Base-by-base conservation (phyloP, 2,113 vertebrate genomes). In the Aptenodytes patagonicus region DNA sequence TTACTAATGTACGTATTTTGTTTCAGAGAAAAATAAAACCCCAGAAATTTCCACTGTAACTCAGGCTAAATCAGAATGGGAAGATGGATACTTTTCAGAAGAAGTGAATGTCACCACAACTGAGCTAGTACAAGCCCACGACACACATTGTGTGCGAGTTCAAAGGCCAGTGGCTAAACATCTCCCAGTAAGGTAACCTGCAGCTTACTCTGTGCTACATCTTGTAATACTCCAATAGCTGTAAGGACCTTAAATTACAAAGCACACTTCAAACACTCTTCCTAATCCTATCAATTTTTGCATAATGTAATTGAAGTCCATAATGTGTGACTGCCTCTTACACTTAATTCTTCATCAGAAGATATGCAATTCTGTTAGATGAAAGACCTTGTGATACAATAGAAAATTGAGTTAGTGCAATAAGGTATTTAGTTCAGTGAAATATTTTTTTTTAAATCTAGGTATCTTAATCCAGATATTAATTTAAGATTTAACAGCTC, bases 11-110 rank as follows among this genome's bases (percentile, higher is more conserved):
- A 8, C 7, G 2, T 82, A 1, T 89, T 93, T 96, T 90, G 17
- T 98, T 97, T 95, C 96, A 97, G 97, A 66, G 79, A 94, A 94
- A 64, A 90, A 79, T 26, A 96, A 90, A 51, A 5, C 5, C 6
- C 4, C 60, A 51, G 69, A 68, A 86, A 64, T 78, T 54, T 49
- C 34, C 29, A 17, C 42, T 31, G 7, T 46, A 80, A 76, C 28
- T 71, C 83, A 55, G n/a, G 24, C 81, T 89, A 96, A 94, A 84
- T 57, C 83, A 75, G 89, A 95, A 72, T 46, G 86, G 77, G 77
- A 89, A 76, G 83, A 72, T 13, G 78, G 40, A 20, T 80, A 58
- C 47, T 73, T 90, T 70, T 94, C 87, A 58, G 58, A 61, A 70
- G 84, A 93, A 70, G 40, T 61, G 28, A 91, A 68, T 38, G 32